phyloP scores from a whole-genome alignment of 2,888 invertebrate genomes.

The Agrotis puta region DNA sequence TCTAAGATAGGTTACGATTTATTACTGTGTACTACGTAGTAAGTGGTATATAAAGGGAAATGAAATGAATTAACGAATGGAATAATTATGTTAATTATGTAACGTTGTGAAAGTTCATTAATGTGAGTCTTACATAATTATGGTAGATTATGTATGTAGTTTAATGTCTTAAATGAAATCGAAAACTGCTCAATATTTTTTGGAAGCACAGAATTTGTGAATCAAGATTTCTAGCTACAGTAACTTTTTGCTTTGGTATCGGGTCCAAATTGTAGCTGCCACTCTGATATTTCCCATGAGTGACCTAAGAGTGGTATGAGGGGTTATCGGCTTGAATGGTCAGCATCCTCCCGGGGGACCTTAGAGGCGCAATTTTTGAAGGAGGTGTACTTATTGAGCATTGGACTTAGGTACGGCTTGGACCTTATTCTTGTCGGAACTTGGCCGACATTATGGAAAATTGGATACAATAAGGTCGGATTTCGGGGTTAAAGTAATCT shows the following conservation, averaged over 20 bases:
- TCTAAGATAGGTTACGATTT: constrained; percentile 46
- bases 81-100: constrained; percentile 36
- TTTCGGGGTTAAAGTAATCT: neutral
- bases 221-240: neutral
- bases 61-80: constrained; percentile 28
- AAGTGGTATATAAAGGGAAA: constrained; percentile 21
- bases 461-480: neutral
- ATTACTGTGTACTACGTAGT: constrained; percentile 28
- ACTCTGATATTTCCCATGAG: constrained; percentile 56
- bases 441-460: neutral
- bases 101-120: constrained; percentile 45
- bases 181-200: constrained; percentile 6
- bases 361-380: constrained; percentile 19
- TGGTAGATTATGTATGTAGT: neutral
- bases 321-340: constrained; percentile 32
- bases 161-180: neutral
- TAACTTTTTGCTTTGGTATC: constrained; percentile 9
- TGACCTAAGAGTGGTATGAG: constrained; percentile 38
- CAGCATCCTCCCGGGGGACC: constrained; percentile 19
- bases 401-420: constrained; percentile 1
- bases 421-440: neutral
- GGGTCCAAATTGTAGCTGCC: constrained; percentile 38
- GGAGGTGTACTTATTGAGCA: constrained; percentile 22
- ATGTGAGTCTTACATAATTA: constrained; percentile 19
- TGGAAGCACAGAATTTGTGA: no score